Conservation (phyloP, 2,797 vertebrate genomes). For the Basileuterus tristriatus region DNA sequence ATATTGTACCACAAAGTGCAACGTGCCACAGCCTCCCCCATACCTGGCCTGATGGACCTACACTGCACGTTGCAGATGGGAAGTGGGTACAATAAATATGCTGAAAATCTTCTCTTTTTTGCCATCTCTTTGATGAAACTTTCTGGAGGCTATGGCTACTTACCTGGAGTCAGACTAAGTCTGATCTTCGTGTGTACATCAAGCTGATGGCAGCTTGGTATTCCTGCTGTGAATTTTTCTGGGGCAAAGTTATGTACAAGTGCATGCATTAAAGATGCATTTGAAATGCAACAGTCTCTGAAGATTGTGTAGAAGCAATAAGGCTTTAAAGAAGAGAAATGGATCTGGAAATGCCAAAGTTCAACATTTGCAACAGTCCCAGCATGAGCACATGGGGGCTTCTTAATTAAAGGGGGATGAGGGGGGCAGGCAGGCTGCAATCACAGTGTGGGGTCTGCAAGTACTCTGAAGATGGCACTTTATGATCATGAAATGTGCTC, state of each 20-base stretch:
- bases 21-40: not conserved
- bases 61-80: not conserved
- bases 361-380: not conserved
- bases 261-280: not conserved
- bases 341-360: not conserved
- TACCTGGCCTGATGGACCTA: not conserved
- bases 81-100: not conserved
- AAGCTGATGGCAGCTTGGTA: not conserved
- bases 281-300: not conserved
- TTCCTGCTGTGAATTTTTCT: slow-evolving; percentile 22
- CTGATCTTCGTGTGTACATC: not conserved
- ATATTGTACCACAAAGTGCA: not conserved
- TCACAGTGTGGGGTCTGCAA: slow-evolving; percentile 13
- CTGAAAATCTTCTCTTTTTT: not conserved
- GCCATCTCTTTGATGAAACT: not conserved
- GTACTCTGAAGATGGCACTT: slow-evolving; percentile 27
- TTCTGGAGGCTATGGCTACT: not conserved
- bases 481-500: not conserved
- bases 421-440: not conserved
- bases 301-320: not conserved
- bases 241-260: not conserved
- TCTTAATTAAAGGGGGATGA: slow-evolving; percentile 33
- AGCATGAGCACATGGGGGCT: not conserved
- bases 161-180: not conserved
- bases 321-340: slow-evolving; percentile 21